Conservation (phyloP, 2,888 invertebrate genomes). For the Epistrophella euchroma region DNA sequence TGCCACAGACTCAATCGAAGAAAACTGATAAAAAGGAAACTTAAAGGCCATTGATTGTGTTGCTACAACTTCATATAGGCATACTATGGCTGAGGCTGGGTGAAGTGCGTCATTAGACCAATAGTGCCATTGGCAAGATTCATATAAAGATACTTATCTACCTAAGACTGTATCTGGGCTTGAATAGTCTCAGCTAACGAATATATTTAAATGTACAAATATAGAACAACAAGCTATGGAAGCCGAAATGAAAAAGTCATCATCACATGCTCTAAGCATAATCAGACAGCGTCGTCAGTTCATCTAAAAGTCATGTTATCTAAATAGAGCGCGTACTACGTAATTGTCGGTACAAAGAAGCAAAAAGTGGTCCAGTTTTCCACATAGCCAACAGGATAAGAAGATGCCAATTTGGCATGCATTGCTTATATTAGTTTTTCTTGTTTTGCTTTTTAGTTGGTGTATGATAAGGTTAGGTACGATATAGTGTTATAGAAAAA, state of each 20-base stretch:
- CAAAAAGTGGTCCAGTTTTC: conserved; percentile 15
- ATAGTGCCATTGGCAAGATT: conserved; percentile 35
- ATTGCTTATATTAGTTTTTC: conserved; percentile 12
- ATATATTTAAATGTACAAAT: neutral
- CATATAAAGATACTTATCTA: conserved; percentile 34
- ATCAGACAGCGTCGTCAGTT: neutral
- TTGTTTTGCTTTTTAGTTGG: conserved; percentile 23
- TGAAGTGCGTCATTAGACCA: conserved; percentile 39
- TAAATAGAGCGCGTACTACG: conserved; percentile 66
- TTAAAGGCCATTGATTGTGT: conserved; percentile 54
- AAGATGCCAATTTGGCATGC: conserved; percentile 47
- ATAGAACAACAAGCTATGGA: conserved; percentile 50
- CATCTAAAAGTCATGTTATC: conserved; percentile 67
- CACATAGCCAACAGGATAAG: conserved; percentile 25
- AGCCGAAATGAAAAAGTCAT: conserved; percentile 35
- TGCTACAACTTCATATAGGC: conserved; percentile 1
- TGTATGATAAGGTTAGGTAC: neutral
- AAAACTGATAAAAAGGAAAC: conserved; percentile 57
- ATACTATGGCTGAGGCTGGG: neutral
- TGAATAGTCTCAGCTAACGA: neutral
- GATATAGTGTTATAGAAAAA: too few relatives aligned
- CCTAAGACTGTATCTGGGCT: conserved; percentile 37
- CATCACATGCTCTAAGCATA: conserved; percentile 20
- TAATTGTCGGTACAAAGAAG: conserved; percentile 35
- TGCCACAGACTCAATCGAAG: conserved; percentile 38